Conservation (phyloP, 1,140 invertebrate species). For the Tetramorium simillimum region DNA sequence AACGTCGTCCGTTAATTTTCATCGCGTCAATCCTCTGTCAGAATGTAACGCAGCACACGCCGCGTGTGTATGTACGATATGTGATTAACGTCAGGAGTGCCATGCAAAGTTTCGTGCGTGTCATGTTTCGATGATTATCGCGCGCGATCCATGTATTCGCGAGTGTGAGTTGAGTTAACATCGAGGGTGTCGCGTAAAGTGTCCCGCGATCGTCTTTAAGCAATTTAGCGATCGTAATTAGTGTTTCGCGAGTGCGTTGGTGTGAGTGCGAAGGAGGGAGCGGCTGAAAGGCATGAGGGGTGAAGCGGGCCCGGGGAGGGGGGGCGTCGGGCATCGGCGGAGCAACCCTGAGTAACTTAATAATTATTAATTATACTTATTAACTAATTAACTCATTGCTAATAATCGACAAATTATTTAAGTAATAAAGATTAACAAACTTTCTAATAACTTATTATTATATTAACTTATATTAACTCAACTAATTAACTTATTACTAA, state of each 20-base stretch:
- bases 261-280: background rate
- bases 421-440: too few relatives aligned
- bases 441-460: too few relatives aligned
- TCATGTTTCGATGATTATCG: background rate
- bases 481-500: background rate
- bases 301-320: background rate
- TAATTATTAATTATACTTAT: background rate
- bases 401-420: background rate
- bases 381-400: background rate
- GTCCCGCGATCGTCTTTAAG: background rate
- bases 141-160: background rate
- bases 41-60: background rate
- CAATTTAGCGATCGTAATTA: background rate
- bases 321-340: background rate
- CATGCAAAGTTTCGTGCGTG: background rate
- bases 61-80: too few relatives aligned
- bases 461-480: too few relatives aligned
- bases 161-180: background rate
- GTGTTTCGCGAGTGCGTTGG: background rate
- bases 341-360: background rate
- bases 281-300: background rate
- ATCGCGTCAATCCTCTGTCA: background rate
- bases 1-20: background rate
- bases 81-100: background rate
- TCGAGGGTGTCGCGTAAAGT: background rate